Conservation (phyloP, 2,797 vertebrate species). For the Ispidina picta region DNA sequence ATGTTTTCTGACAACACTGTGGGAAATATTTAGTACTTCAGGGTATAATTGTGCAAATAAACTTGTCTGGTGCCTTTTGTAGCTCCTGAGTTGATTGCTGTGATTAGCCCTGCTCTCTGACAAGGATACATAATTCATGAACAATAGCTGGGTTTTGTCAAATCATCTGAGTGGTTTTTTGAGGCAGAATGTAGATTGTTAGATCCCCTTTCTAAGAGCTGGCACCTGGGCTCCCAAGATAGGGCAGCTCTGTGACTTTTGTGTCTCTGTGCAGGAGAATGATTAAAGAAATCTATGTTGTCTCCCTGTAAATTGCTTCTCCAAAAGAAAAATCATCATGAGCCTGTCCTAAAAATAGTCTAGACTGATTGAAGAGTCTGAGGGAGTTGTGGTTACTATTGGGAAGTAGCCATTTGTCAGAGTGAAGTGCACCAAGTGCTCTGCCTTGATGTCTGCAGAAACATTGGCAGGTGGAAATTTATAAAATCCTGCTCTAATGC, state of each 20-base stretch:
- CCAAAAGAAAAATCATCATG: not conserved
- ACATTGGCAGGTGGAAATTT: not conserved
- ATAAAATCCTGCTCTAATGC: not conserved
- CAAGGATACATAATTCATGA: not conserved
- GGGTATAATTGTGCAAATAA: not conserved
- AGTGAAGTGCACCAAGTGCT: not conserved
- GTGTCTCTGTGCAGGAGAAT: not conserved
- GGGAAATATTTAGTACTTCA: not conserved
- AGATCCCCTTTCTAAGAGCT: not conserved
- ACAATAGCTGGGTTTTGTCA: not conserved
- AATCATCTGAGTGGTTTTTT: not conserved
- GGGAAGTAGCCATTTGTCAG: not conserved
- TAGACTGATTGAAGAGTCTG: not conserved
- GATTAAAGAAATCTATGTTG: not conserved
- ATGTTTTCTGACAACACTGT: not conserved
- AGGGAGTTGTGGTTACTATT: not conserved
- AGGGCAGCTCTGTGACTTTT: not conserved
- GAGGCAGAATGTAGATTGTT: not conserved
- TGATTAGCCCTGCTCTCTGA: not conserved
- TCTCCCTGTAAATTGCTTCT: not conserved
- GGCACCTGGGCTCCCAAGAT: not conserved
- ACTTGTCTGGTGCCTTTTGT: not conserved
- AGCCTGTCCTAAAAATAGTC: not conserved
- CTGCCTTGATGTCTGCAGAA: not conserved
- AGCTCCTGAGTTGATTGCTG: not conserved